Evolutionary conservation across 2,113 vertebrate species (phyloP), one percentile per base, ranked within the genome.

Genomic region (Oryctolagus cuniculus): DNA sequence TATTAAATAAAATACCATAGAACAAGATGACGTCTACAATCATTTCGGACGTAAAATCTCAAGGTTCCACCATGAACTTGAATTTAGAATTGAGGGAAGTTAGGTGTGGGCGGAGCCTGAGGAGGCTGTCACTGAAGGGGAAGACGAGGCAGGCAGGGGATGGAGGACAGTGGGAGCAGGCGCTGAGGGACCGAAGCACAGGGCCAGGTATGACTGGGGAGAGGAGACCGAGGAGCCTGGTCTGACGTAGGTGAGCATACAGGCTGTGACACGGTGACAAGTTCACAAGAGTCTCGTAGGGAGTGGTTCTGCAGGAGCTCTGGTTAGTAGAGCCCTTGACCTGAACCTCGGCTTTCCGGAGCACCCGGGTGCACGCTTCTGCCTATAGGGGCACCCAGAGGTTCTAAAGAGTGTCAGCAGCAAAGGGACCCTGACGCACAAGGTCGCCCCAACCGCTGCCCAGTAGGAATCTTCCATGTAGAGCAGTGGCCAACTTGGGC

Each of bases 11-110:
- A 34, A 53, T 66, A 84, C n/a, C 63, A 55, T 1, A 75, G 72
- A 84, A 84, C 22, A 25, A 79, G 25, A 64, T 78, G 36, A 72
- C 36, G 74, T 80, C 58, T 75, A 75, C 25, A 90, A 36, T 51
- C 53, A 69, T 63, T 83, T 67, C 82, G 55, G 34, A 16, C 61
- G 75, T 87, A 82, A 96, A 81, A 92, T 49, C n/a, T 21, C 79
- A 58, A 31, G 10, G 53, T 67, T 84, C 55, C 16, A 92, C 66
- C 61, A 88, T 93, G 75, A 83, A 90, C 64, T 29, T 61, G 16
- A 81, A 44, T 61, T 67, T 49, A 78, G 81, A 78, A 69, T 82
- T 78, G 44, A 58, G 38, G 74, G 80, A 91, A 90, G 24, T 13
- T 44, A 69, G 72, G 19, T 55, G 44, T 58, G 75, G 44, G 0